Evolutionary conservation across 2,797 vertebrate genomes (phyloP).

Genomic region (Dallia pectoralis): DNA sequence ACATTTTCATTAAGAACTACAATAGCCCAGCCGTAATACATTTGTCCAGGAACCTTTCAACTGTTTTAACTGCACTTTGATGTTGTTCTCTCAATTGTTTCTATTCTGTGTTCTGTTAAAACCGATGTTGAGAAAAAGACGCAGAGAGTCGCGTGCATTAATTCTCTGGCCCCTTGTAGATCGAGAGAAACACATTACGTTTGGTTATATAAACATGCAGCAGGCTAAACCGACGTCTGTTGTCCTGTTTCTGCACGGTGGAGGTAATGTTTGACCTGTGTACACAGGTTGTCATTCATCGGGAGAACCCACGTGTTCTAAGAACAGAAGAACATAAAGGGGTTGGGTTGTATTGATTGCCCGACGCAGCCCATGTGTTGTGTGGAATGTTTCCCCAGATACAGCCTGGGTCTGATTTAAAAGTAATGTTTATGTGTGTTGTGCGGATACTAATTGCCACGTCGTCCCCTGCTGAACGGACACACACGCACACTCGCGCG

Average conservation of each 20-base stretch:
- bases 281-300: slow-evolving; percentile 30
- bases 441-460: slow-evolving; percentile 32
- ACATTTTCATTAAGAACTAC: slow-evolving; percentile 58
- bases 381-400: slow-evolving; percentile 9
- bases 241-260: slow-evolving; percentile 39
- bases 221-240: slow-evolving; percentile 43
- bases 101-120: slow-evolving; percentile 45
- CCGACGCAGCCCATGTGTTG: neutral
- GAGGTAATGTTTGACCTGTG: neutral
- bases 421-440: slow-evolving; percentile 29
- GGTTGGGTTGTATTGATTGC: slow-evolving; percentile 7
- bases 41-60: slow-evolving; percentile 52
- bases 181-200: slow-evolving; percentile 38
- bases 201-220: slow-evolving; percentile 30
- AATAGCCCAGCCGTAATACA: slow-evolving; percentile 30
- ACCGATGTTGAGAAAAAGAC: slow-evolving; percentile 29
- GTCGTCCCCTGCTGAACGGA: slow-evolving; percentile 20
- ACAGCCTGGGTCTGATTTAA: slow-evolving; percentile 42
- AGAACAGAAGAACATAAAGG: neutral
- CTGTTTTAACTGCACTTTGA: slow-evolving; percentile 40
- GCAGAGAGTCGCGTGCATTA: slow-evolving; percentile 42
- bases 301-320: slow-evolving; percentile 42
- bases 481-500: slow-evolving; percentile 7
- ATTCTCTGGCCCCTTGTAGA: slow-evolving; percentile 38
- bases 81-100: slow-evolving; percentile 31